Conservation (phyloP, 2,113 vertebrate species). For the Alligator sinensis region DNA sequence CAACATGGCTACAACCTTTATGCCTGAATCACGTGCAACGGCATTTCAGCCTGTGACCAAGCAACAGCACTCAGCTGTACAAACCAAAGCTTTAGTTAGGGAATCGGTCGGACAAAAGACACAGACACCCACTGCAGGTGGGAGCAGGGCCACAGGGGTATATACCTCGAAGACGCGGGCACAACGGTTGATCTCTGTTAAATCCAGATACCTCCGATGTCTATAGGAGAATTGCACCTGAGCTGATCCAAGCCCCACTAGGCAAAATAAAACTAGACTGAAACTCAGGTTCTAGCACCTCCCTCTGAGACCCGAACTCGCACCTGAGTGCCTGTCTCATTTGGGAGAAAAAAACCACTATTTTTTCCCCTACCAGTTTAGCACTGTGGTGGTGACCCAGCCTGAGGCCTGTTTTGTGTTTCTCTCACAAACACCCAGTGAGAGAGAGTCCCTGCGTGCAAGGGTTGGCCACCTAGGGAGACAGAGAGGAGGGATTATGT, state of each 20-base stretch:
- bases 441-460: not conserved
- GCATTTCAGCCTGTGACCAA: not conserved
- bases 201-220: not conserved
- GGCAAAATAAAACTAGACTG: not conserved
- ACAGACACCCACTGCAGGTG: no score
- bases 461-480: not conserved
- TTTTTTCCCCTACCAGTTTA: no score
- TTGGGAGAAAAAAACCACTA: not conserved
- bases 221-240: not conserved
- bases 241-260: not conserved
- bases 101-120: no score
- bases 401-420: no score
- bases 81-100: not conserved
- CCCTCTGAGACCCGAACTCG: not conserved
- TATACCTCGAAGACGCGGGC: no score
- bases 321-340: no score
- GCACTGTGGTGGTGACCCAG: no score
- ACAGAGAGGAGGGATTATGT: not conserved
- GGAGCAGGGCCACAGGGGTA: no score
- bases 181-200: not conserved
- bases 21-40: not conserved
- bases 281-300: not conserved
- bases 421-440: no score
- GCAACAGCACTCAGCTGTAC: not conserved
- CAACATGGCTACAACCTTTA: no score